These are phyloP conservation scores for Drosophila mimica DNA, from an alignment of 2,888 invertebrate species.

Conservation along the genomic window DNA sequence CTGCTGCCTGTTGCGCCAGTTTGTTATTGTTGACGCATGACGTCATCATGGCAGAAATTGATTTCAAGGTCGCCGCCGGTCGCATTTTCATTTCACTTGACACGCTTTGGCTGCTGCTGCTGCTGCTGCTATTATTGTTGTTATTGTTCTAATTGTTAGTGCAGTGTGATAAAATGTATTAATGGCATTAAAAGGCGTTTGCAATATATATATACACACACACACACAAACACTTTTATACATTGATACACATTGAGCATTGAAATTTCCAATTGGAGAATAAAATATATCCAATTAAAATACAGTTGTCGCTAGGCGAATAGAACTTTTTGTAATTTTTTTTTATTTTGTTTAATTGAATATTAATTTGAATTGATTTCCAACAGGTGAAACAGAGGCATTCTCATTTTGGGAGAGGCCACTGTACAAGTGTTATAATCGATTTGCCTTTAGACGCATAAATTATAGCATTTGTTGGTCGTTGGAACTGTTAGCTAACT, in stretches of 20 bases:
- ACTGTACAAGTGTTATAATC: background rate
- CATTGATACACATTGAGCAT: background rate
- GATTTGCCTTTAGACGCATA: background rate
- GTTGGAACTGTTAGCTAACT: background rate
- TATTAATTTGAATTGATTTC: background rate
- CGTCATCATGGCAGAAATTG: constrained; percentile 74
- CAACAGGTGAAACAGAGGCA: background rate
- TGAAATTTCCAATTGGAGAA: constrained; percentile 11
- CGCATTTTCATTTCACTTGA: constrained; percentile 79
- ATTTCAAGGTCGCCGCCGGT: constrained; percentile 69
- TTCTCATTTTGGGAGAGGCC: background rate
- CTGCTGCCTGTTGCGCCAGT: constrained; percentile 43
- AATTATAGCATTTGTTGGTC: background rate
- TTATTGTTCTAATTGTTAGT: constrained; percentile 1
- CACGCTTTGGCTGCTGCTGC: constrained; percentile 56
- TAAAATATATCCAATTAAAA: background rate
- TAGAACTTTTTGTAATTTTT: background rate
- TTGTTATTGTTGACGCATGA: constrained; percentile 55
- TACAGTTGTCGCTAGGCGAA: background rate
- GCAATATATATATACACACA: background rate
- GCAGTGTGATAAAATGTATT: constrained; percentile 57
- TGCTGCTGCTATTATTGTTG: constrained; percentile 20
- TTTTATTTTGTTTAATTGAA: no score
- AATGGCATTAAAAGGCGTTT: constrained; percentile 20
- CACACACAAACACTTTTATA: background rate